These are phyloP conservation scores for Perodicticus potto DNA, from an alignment of 2,797 vertebrate genomes.

Conservation along the genomic window DNA sequence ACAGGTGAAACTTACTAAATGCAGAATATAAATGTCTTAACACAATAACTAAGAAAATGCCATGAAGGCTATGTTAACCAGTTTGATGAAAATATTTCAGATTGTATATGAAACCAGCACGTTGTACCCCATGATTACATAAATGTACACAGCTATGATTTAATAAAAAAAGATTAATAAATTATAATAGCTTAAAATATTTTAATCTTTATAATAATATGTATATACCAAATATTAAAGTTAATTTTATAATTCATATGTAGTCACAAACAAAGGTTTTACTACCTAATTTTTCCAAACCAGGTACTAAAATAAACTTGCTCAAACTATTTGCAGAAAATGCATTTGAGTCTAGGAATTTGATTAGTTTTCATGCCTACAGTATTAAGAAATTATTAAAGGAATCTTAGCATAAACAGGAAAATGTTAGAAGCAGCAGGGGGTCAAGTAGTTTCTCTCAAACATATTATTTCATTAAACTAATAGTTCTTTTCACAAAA, in stretches of 20 bases:
- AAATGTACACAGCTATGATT: too few species aligned
- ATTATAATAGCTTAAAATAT: conserved; percentile 18
- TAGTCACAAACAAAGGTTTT: conserved; percentile 57
- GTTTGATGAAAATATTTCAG: too few species aligned
- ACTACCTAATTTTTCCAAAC: conserved; percentile 48
- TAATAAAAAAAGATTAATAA: conserved; percentile 47
- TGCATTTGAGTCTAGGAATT: conserved; percentile 29
- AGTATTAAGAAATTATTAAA: conserved; percentile 67
- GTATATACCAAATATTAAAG: conserved; percentile 27
- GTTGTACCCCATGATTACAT: too few species aligned
- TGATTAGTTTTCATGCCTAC: conserved; percentile 56
- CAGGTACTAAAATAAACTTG: conserved; percentile 44
- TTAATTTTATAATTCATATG: conserved; percentile 51
- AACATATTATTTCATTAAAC: conserved; percentile 69
- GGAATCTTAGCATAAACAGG: conserved; percentile 59
- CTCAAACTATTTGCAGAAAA: conserved; percentile 57
- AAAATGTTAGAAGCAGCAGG: conserved; percentile 64
- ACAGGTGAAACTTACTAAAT: too few species aligned
- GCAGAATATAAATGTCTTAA: too few species aligned
- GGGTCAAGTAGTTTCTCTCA: conserved; percentile 58
- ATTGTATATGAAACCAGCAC: too few species aligned
- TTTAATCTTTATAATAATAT: conserved; percentile 23
- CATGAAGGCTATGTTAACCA: too few species aligned
- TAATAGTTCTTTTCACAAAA: conserved; percentile 57
- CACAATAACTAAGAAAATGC: too few species aligned